Percentiles rank a stretch among this genome's conserved stretches.
Conservation (phyloP, 2,797 vertebrate genomes). For the Gymnoscopelus microlampas region DNA sequence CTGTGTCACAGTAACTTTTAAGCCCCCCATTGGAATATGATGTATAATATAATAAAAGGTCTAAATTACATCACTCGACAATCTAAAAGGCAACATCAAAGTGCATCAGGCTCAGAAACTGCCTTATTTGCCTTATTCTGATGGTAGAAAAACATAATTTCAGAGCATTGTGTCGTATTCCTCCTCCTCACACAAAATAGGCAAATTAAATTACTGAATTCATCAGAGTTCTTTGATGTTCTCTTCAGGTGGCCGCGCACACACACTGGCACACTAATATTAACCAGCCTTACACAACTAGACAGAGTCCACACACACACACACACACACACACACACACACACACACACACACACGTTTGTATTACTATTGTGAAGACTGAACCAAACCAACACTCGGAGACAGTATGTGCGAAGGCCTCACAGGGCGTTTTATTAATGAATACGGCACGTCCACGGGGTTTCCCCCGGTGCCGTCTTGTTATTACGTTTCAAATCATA, state of each 20-base stretch:
- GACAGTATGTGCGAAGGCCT: too few species aligned
- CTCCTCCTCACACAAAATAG: constrained; percentile 45
- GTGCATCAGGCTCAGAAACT: constrained; percentile 10
- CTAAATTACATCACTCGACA: constrained; percentile 14
- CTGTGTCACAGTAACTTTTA: too few species aligned
- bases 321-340: background rate
- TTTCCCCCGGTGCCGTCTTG: too few species aligned
- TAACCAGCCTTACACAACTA: too few species aligned
- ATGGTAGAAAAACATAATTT: constrained; percentile 38
- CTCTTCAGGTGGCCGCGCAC: constrained; percentile 22
- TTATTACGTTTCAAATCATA: too few species aligned
- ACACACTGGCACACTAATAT: background rate
- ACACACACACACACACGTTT: background rate
- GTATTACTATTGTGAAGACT: too few species aligned
- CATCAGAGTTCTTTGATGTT: constrained; percentile 54
- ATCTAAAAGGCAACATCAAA: constrained; percentile 51
- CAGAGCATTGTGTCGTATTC: constrained; percentile 24
- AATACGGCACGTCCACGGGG: too few species aligned
- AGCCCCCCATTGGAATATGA: too few species aligned
- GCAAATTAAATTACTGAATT: constrained; percentile 46
- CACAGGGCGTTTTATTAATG: too few species aligned
- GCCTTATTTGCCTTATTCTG: constrained; percentile 17
- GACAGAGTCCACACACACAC: too few species aligned
- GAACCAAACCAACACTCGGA: too few species aligned
- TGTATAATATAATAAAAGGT: constrained; percentile 7